These are phyloP conservation scores for Augochlorella aurata DNA, from an alignment of 2,888 invertebrate genomes.

Conservation along the genomic window DNA sequence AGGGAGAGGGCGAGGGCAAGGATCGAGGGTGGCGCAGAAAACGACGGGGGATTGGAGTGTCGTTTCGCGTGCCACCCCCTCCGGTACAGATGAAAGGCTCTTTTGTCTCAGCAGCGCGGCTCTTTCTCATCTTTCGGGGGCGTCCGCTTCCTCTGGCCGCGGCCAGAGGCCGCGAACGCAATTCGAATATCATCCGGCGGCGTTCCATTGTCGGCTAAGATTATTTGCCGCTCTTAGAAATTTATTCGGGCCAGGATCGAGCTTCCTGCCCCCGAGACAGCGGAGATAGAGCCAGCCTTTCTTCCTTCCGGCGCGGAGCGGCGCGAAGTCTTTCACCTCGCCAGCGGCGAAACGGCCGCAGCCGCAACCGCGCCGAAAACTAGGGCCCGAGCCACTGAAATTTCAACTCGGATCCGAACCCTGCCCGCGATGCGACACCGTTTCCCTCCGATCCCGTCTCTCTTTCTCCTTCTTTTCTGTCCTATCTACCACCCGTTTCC, in stretches of 20 bases:
- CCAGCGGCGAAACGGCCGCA: not conserved
- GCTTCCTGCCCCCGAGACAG: constrained; percentile 28
- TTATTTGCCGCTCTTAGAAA: constrained; percentile 56
- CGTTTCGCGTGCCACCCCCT: constrained; percentile 11
- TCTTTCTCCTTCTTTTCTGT: too few relatives aligned
- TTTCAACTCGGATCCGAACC: too few relatives aligned
- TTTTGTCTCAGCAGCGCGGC: constrained; percentile 49
- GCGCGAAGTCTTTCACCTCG: not conserved
- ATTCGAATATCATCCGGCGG: constrained; percentile 55
- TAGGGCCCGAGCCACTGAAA: too few relatives aligned
- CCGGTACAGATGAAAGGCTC: constrained; percentile 42
- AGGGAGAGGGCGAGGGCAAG: not conserved
- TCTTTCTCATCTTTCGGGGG: constrained; percentile 46
- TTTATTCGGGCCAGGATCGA: constrained; percentile 45
- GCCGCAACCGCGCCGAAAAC: too few relatives aligned
- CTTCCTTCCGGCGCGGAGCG: not conserved
- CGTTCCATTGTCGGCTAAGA: constrained; percentile 57
- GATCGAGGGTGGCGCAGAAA: not conserved
- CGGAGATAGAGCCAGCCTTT: not conserved
- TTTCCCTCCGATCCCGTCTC: too few relatives aligned
- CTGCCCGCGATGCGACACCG: too few relatives aligned
- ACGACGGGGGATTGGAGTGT: not conserved
- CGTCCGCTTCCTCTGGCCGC: constrained; percentile 28
- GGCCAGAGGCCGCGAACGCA: constrained; percentile 39
- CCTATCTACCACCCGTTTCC: too few relatives aligned